Percentiles rank a stretch among this genome's conserved stretches.
Conservation (phyloP, 2,113 vertebrate genomes). For the Artemisiospiza belli region DNA sequence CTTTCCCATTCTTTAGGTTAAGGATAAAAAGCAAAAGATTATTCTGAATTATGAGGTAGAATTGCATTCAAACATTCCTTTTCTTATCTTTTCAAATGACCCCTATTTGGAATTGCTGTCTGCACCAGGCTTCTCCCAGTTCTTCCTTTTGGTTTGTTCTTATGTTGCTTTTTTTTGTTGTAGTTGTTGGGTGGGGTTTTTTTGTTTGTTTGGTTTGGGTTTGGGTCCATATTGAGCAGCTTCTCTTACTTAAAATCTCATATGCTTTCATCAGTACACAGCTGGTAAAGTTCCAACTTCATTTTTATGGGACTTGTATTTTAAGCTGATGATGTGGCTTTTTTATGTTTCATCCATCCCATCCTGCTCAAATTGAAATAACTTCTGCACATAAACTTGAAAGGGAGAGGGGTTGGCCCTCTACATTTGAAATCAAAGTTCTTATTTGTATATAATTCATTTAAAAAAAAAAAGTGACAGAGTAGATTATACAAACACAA, state of each 20-base stretch:
- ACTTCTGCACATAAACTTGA: constrained; percentile 51
- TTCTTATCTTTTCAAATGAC: background rate
- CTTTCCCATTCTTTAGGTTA: constrained; percentile 1
- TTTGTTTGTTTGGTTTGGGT: constrained; percentile 8
- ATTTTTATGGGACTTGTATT: constrained; percentile 67
- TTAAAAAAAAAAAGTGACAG: background rate
- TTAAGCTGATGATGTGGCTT: constrained; percentile 67
- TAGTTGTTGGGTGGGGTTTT: background rate
- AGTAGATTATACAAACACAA: background rate
- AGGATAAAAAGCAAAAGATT: background rate
- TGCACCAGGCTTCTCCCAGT: background rate
- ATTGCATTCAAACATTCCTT: background rate
- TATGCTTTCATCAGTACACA: constrained; percentile 53
- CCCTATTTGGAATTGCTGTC: background rate
- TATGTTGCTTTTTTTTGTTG: background rate
- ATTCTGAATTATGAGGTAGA: background rate
- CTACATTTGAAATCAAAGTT: constrained; percentile 23
- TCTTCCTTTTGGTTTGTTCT: background rate
- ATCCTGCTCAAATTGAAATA: constrained; percentile 59
- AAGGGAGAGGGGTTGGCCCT: background rate
- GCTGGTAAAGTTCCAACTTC: constrained; percentile 59
- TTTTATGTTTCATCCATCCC: constrained; percentile 56
- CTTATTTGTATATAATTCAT: background rate
- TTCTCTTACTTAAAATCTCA: constrained; percentile 56
- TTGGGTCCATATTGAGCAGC: constrained; percentile 39